phyloP scores from a whole-genome alignment of 2,113 vertebrate genomes.

The Glaucidium brasilianum region DNA sequence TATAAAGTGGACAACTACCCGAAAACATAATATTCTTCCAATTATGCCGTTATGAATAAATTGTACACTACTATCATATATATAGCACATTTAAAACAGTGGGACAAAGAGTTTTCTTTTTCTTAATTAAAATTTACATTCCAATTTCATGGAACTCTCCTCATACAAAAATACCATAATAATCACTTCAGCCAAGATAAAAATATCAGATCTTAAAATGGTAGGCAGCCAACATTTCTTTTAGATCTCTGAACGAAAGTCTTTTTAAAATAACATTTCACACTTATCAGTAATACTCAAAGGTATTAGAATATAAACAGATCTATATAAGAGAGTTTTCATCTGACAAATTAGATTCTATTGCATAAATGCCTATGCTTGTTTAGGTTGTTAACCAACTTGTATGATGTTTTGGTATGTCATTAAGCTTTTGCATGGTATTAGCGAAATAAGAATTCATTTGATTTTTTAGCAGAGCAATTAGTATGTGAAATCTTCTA shows the following conservation, averaged over 20 bases:
- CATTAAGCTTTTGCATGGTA: not conserved
- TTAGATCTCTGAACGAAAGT: not conserved
- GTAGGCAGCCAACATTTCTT: not conserved
- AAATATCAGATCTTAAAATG: not conserved
- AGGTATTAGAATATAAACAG: not conserved
- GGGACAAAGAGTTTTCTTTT: not conserved
- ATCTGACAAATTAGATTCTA: not conserved
- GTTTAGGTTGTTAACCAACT: not conserved
- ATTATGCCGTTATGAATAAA: not conserved
- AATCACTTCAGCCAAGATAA: not conserved
- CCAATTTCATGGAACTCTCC: not conserved
- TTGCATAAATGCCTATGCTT: not conserved
- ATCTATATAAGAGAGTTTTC: not conserved
- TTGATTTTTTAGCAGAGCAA: not conserved
- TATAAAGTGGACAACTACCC: not conserved
- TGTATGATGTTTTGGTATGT: not conserved
- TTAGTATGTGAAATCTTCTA: not conserved
- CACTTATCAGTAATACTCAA: not conserved
- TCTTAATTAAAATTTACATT: not conserved
- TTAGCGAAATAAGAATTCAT: not conserved
- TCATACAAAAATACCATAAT: not conserved
- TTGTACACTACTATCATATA: not conserved
- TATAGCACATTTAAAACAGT: not conserved
- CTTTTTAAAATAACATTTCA: not conserved
- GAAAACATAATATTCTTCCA: not conserved